Conservation (phyloP, 2,888 invertebrate species). For the Lumbricus terrestris region DNA sequence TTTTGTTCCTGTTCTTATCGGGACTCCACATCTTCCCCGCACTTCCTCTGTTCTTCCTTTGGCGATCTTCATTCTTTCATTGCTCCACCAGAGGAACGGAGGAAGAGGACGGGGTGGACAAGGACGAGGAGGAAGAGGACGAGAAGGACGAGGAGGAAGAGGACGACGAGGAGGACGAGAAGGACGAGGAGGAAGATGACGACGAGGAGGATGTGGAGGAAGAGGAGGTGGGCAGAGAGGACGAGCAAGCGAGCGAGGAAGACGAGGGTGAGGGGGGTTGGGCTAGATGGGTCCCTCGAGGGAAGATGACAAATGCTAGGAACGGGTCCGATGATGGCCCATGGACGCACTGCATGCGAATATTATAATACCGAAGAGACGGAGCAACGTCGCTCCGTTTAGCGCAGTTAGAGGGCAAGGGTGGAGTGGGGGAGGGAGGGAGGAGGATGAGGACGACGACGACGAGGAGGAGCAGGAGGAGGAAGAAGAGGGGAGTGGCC, state of each 20-base stretch:
- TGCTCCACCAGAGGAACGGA: background rate
- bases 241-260: background rate
- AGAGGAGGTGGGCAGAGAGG: background rate
- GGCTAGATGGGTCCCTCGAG: background rate
- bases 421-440: background rate
- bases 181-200: background rate
- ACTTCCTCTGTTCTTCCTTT: background rate
- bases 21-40: background rate
- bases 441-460: too few species aligned
- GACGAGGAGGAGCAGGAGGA: too few species aligned
- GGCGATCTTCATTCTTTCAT: background rate
- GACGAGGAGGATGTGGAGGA: background rate
- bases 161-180: too few species aligned
- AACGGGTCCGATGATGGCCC: background rate
- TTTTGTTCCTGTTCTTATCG: background rate
- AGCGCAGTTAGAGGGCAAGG: background rate
- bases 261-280: background rate
- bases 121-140: too few species aligned
- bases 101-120: too few species aligned
- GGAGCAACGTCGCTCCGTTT: background rate
- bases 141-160: too few species aligned
- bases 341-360: background rate
- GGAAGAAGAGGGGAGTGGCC: background rate
- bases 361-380: slow-evolving; percentile 13
- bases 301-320: background rate